Evolutionary conservation across 1,140 invertebrate species (phyloP), one percentile per base, ranked within the genome.

Genomic region (Thalassaphorura encarpata): DNA sequence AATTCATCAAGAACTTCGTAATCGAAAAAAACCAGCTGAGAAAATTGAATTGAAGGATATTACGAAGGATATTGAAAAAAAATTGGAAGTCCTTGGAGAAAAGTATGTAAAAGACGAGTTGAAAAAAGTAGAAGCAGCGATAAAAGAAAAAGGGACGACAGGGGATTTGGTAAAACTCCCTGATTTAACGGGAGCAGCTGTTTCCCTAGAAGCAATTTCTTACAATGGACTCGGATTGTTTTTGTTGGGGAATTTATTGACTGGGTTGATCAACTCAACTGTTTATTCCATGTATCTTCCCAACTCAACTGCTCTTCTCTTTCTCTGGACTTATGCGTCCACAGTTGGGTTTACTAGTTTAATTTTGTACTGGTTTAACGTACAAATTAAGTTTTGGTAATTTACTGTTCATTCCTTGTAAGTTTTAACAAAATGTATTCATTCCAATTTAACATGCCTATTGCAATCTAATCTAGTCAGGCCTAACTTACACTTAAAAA

Each of bases 181-280:
- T 26, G 55, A 62, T 46, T 55, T 63, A 28, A 45, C 55, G 13
- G 11, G 33, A 15, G 78, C 81, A 16, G 41, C 56, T 16, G 69
- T 77, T 16, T 77, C 84, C 52, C 76, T 83, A 40, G 72, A 78
- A 65, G 76, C 78, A 39, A 75, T 88, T 27, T 85, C 85, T 72
- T 78, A 78, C 48, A 88, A 87, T 72, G 84, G 83, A 13, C 70
- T 93, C 27, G 59, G 78, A 18, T 88, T 84, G 68, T 93, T 93
- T 70, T 69, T 92, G 36, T 36, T 84, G 1, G 78, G 79, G 2
- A 93, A 92, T 75, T 33, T 92, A 19, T 67, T 84, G 11, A 92
- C 88, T 23, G 89, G 89, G 36, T 52, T 81, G 24, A 73, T 92
- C 15, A 92, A 93, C 73, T 71, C 87, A 63, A 69, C 69, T 24